Base-by-base conservation (phyloP, 2,888 invertebrate species). In the Volucella bombylans region DNA sequence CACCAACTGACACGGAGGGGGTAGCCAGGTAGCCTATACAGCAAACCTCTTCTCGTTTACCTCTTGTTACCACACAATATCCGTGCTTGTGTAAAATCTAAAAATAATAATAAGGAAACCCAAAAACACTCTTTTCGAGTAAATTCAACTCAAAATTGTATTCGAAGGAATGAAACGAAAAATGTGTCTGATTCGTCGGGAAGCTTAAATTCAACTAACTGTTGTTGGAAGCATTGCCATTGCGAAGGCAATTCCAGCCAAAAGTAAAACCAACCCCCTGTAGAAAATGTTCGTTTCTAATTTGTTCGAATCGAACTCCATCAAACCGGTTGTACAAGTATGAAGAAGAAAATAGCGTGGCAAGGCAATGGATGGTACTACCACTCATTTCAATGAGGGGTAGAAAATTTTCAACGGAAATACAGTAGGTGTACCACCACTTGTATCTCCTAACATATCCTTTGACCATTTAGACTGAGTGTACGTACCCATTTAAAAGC, bases 121-220 rank as follows among this genome's bases (percentile, higher is more conserved):
- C 31, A 31, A 68, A 62, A 68, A 47, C 62, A 47, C 18, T 49
- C 12, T 38, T 62, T 43, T 73, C 78, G 78, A n/a, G 65, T 4
- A 78, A 78, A 67, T 50, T 67, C 47, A 69, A 71, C 49, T 62
- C 49, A 78, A 86, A 69, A 72, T 49, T 62, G 50, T 43, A 71
- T 67, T 74, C 72, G 73, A 72, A 79, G 78, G 73, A 71, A 71
- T 73, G 73, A 77, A 78, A 82, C 62, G 62, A 77, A 57, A 74
- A 67, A 72, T 68, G 57, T 76, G 68, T 80, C 87, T 77, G 71
- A 12, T 73, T 45, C 77, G 82, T 71, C 59, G 73, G 79, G 76
- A 82, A 86, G 83, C 86, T 83, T 72, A 77, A 83, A 71, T 86
- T 82, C 87, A 87, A 87, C 87, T 87, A 86, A 73, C 83, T 78